Evolutionary conservation across 2,888 invertebrate species (phyloP).

Genomic region (Pachymerium ferrugineum): DNA sequence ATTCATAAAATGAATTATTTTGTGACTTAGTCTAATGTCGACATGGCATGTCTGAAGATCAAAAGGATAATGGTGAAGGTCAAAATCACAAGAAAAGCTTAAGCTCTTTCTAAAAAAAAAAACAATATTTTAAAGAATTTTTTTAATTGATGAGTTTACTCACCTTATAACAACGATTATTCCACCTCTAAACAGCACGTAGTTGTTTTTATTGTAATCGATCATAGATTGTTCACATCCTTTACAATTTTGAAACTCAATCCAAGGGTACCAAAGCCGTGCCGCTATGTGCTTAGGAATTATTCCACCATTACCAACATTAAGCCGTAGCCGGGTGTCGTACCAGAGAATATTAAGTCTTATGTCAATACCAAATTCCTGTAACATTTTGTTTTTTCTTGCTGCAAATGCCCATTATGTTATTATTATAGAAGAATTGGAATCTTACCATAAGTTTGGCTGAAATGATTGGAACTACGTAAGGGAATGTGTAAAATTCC

Average conservation of each 20-base stretch:
- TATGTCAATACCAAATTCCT: not conserved
- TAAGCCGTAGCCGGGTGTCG: not conserved
- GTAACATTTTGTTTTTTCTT: not conserved
- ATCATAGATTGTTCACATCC: not conserved
- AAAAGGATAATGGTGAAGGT: not conserved
- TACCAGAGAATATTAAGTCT: not conserved
- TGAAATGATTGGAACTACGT: no score
- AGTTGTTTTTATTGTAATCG: not conserved
- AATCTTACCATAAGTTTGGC: not conserved
- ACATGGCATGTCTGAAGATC: not conserved
- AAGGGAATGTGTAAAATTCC: no score
- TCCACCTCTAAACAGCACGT: not conserved
- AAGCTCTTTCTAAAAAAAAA: not conserved
- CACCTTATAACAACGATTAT: not conserved
- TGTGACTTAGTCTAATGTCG: no score
- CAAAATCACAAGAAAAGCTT: not conserved
- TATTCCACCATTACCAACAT: not conserved
- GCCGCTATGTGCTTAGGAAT: not conserved
- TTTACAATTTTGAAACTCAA: not conserved
- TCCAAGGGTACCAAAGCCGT: not conserved
- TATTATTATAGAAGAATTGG: not conserved
- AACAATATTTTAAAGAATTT: not conserved
- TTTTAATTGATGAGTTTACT: not conserved
- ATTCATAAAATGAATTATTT: no score
- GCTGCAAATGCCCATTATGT: no score